Evolutionary conservation across 2,113 vertebrate genomes (phyloP).

Genomic region (Hippocampus zosterae): DNA sequence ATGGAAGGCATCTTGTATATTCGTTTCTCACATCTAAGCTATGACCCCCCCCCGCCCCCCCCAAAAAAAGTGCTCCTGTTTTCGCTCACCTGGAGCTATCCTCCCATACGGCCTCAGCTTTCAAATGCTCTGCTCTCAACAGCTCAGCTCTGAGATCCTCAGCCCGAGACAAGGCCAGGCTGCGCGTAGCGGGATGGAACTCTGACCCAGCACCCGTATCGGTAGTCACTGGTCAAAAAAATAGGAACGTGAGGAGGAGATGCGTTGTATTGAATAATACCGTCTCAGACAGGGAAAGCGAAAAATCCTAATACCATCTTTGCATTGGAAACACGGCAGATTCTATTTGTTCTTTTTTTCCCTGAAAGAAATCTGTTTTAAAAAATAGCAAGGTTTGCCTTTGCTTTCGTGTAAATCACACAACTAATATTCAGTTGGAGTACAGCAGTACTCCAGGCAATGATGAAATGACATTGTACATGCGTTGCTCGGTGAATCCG

Average conservation of each 20-base stretch:
- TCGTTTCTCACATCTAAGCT: constrained; percentile 8
- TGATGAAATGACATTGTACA: no score
- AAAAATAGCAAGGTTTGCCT: background rate
- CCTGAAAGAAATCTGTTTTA: no score
- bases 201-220: constrained; percentile 53
- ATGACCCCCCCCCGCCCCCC: no score
- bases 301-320: no score
- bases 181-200: constrained; percentile 36
- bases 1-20: background rate
- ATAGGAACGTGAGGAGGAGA: background rate
- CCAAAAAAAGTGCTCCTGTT: constrained; percentile 8
- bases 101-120: constrained; percentile 71
- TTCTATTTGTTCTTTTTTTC: no score
- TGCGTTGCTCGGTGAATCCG: background rate
- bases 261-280: background rate
- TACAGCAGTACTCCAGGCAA: background rate
- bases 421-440: no score
- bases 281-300: background rate
- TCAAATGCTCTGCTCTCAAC: constrained; percentile 70
- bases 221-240: constrained; percentile 40
- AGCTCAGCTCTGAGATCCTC: constrained; percentile 72
- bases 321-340: no score
- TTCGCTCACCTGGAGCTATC: constrained; percentile 61
- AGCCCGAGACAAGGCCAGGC: constrained; percentile 53
- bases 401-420: no score